phyloP scores from a whole-genome alignment of 2,113 vertebrate genomes.

The Mustelus asterias region DNA sequence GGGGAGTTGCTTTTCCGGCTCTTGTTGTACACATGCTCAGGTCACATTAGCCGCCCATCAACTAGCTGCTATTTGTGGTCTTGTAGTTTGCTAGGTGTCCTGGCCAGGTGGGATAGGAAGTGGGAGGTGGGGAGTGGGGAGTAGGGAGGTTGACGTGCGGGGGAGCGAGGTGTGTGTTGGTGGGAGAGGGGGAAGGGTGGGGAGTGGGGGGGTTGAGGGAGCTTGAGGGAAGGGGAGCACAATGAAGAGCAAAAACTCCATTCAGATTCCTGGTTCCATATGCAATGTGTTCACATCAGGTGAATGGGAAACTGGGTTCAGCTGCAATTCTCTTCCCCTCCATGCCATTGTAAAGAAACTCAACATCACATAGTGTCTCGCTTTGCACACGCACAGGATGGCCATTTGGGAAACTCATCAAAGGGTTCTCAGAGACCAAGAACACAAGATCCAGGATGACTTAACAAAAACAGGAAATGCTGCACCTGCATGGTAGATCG shows the following conservation, averaged over 20 bases:
- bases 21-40: background rate
- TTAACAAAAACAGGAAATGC: background rate
- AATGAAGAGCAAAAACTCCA: background rate
- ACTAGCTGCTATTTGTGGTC: background rate
- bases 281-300: no score
- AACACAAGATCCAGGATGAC: background rate
- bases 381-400: background rate
- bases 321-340: no score
- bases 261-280: no score
- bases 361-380: no score
- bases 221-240: background rate
- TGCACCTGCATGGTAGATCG: no score
- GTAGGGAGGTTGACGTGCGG: no score
- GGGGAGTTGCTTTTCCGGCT: background rate
- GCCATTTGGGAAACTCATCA: background rate
- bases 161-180: no score
- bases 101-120: background rate
- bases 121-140: no score
- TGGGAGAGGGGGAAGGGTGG: no score
- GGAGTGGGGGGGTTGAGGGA: no score
- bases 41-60: background rate
- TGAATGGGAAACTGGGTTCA: no score
- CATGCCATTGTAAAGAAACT: background rate
- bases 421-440: background rate
- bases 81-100: background rate